Conservation (phyloP, 2,113 vertebrate species). For the Maccullochella peelii region DNA sequence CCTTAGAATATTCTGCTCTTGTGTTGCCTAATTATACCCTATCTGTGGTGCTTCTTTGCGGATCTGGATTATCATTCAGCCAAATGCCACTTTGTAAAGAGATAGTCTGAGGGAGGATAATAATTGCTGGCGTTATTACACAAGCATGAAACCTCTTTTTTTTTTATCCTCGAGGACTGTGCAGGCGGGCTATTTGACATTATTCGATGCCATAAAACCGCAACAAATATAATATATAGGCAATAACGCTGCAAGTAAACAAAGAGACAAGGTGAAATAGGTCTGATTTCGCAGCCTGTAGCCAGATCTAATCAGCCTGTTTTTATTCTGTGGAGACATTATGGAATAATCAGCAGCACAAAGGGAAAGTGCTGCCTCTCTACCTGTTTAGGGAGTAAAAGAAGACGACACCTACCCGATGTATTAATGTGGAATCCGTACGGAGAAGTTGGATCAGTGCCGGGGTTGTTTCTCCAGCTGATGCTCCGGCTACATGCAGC, state of each 20-base stretch:
- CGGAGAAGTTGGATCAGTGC: constrained; percentile 67
- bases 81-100: constrained; percentile 59
- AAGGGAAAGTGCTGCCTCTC: constrained; percentile 30
- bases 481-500: constrained; percentile 76
- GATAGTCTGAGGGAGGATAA: constrained; percentile 18
- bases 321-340: not conserved
- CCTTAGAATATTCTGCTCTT: constrained; percentile 18
- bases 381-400: constrained; percentile 10
- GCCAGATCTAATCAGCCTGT: not conserved
- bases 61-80: constrained; percentile 36
- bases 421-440: constrained; percentile 37
- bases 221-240: constrained; percentile 2
- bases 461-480: constrained; percentile 64
- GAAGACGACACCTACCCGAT: constrained; percentile 71
- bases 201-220: not conserved
- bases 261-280: constrained; percentile 11
- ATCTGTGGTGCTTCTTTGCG: constrained; percentile 34
- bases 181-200: not conserved
- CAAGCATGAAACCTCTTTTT: constrained; percentile 12
- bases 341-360: constrained; percentile 19
- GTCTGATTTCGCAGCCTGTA: not conserved
- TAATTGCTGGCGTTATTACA: constrained; percentile 41
- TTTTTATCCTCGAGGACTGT: not conserved
- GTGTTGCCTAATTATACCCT: constrained; percentile 35
- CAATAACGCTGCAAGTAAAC: not conserved